Percentiles rank a stretch among this genome's conserved stretches.
Evolutionary conservation across 1,140 invertebrate genomes (phyloP).

Genomic region (Neodiprion virginianus): DNA sequence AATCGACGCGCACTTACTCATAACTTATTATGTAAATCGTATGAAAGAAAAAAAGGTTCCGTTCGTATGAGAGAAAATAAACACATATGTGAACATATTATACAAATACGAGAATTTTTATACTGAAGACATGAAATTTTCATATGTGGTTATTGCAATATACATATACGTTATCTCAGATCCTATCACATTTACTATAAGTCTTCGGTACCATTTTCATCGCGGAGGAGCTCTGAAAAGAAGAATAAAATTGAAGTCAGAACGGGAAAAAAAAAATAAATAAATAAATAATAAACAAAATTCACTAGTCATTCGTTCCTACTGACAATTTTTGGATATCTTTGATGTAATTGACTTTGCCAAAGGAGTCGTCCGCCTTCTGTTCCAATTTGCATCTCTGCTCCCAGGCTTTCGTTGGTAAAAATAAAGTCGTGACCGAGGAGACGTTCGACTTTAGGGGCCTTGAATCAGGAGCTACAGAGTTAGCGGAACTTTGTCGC

Average conservation of each 20-base stretch:
- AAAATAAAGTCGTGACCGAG: conserved; percentile 40
- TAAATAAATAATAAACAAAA: neutral
- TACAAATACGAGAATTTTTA: neutral
- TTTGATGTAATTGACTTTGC: conserved; percentile 47
- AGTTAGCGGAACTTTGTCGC: neutral
- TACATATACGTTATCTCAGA: neutral
- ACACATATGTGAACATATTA: conserved; percentile 55
- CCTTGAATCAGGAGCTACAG: neutral
- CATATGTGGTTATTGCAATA: conserved; percentile 16
- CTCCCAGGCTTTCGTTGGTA: conserved; percentile 50
- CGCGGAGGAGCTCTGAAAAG: conserved; percentile 7
- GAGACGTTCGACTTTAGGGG: neutral
- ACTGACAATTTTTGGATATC: conserved; percentile 52
- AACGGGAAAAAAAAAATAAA: conserved; percentile 27
- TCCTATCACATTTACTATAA: conserved; percentile 15
- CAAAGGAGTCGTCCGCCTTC: neutral
- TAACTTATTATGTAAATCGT: conserved; percentile 60
- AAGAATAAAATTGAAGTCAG: conserved; percentile 28
- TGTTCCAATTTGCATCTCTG: conserved; percentile 40
- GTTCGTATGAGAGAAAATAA: conserved; percentile 55
- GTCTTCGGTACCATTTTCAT: conserved; percentile 21
- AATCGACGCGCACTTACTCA: conserved; percentile 59
- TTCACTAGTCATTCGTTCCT: neutral
- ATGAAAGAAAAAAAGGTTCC: conserved; percentile 50
- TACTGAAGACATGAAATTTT: conserved; percentile 1